Base-by-base conservation (phyloP, 2,113 vertebrate species). In the Zapornia atra region DNA sequence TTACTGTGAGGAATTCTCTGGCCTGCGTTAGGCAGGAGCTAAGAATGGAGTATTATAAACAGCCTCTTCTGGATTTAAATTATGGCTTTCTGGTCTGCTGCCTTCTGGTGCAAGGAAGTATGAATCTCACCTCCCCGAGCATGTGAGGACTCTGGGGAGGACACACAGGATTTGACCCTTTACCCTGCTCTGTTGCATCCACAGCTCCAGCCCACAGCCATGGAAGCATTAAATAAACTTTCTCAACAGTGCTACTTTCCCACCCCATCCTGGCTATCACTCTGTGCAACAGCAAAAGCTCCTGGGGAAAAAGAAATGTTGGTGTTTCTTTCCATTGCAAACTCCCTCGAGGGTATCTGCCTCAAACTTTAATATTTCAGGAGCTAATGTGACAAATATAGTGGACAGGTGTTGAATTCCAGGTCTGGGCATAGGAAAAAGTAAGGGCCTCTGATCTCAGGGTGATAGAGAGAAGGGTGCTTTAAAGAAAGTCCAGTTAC, bases 1-100 rank as follows among this genome's bases (percentile, higher is more conserved):
- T 93, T 72, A 33, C 19, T 66, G 36, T 31, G 21, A 88, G 31
- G 79, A 86, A 73, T 90, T 90, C 25, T 95, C 51, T 76, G 61
- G 53, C 38, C 18, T 2, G 0, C 34, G 34, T 34, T 86, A 65
- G 70, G 36, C 34, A 64, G 53, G 5, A 31, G 31, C 36, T 76
- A 53, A 84, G 54, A 88, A 75, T 5, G 6, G 38, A 60, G 4
- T 12, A 24, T 20, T 65, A 36, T 48, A 69, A 93, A 72, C 48
- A 84, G 7, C 17, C 8, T 75, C 31, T 33, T 61, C 29, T 77
- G 33, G 34, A 19, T 77, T 63, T 80, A 83, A 53, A 65, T 80
- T 26, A 76, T 15, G 16, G 11, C 7, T 90, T 92, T 84, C 60
- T 83, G 54, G 71, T 82, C 57, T 29, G 9, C 12, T 36, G 64